Base-by-base conservation (phyloP, 2,113 vertebrate species). In the Salvator merianae region DNA sequence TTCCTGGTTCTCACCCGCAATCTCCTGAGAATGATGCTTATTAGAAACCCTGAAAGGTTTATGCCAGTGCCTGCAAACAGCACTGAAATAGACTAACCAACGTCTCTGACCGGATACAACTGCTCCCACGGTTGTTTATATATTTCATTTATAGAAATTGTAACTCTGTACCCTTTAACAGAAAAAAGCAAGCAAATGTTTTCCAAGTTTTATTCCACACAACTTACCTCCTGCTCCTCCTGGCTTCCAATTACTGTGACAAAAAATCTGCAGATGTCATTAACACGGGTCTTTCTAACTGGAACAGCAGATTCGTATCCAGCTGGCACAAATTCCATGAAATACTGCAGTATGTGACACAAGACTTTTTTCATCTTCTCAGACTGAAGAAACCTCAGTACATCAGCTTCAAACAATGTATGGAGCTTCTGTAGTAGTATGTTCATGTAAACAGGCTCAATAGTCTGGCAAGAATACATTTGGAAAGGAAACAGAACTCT, bases 371-470 rank as follows among this genome's bases (percentile, higher is more conserved):
- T 97, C n/a, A 98, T 90, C 87, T 97, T 96, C 77, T 94, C 88
- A 80, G 95, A 97, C 40, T 94, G 89, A 55, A 96, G 91, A 77
- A 79, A 86, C 1, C 87, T 83, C 28, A 97, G 93, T 26, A 95
- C 77, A n/a, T 97, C 95, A 12, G 86, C 88, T 88, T 96, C 91
- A 92, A 97, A 96, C 30, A 98, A 92, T 0, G 84, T 72, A 80
- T 95, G 96, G 63, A 99, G 97, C 34, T 96, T 97, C 88, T 98
- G 97, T 47, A 99, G 95, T 81, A 98, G 85, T 96, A 97, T 96
- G 47, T 96, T 97, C 82, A 99, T 95, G 85, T 98, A 96, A 72
- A 97, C 92, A 85, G 97, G 96, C 92, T 98, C 97, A 89, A 99
- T 96, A 77, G 84, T 93, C 87, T 84, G 40, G 91, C 95, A 93